Evolutionary conservation across 2,888 invertebrate species (phyloP), one percentile per base, ranked within the genome.

Genomic region (Ctena decussata): DNA sequence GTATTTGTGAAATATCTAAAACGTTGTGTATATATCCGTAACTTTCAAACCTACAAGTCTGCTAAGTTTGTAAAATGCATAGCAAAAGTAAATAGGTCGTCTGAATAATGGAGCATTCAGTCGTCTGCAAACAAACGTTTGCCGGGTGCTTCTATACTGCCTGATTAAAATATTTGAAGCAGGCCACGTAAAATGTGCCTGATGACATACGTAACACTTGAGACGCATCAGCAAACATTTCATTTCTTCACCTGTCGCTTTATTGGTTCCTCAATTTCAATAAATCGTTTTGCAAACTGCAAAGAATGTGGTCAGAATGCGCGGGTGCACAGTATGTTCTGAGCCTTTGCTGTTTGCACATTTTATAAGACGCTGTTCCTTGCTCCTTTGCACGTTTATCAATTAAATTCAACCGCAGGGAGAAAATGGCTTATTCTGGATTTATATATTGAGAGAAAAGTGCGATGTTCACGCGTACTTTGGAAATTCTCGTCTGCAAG

Each of bases 1-100:
- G n/a, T 79, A 86, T 84, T 84, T 86, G 84, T 86, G 82, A 84
- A 82, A 57, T 89, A 80, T 86, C 86, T 83, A 82, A 86, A 84
- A 86, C 49, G 30, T 72, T 35, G 46, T 74, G 46, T 83, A 79
- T 79, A 79, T 85, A 85, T 84, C 84, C 76, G 69, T 46, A 53
- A 69, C 73, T 88, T 85, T 84, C 85, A 80, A 78, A 80, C 69
- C 74, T 60, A 71, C 46, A 44, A 39, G 88, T 86, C 88, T 88
- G 71, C 76, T 82, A 88, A 69, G 82, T 86, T 86, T 85, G 85
- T 83, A 84, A 86, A 81, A 72, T 78, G 41, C 75, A 76, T 83
- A 60, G 46, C 27, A 72, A 44, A 72, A 15, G 12, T 30, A 69
- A 69, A 69, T 69, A 69, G 32, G 12, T 35, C 69, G 69, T 69